Conservation (phyloP, 2,888 invertebrate genomes). For the Ennomos erosarius region DNA sequence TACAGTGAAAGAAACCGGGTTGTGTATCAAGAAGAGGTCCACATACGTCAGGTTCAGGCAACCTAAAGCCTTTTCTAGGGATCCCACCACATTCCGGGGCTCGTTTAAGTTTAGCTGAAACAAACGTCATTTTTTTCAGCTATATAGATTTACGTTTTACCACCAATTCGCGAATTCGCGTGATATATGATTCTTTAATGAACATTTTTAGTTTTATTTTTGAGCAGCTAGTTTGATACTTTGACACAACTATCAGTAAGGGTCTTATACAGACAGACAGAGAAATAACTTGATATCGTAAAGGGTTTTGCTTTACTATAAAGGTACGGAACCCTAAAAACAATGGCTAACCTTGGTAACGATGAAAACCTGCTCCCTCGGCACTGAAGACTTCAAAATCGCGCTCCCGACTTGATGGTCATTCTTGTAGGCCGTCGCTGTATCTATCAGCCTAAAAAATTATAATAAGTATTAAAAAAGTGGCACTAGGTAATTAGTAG, state of each 20-base stretch:
- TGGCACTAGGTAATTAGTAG: no score
- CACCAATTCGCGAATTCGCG: no score
- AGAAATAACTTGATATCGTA: no score
- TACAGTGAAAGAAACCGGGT: slow-evolving; percentile 72
- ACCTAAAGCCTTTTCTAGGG: slow-evolving; percentile 66
- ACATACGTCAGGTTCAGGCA: slow-evolving; percentile 81
- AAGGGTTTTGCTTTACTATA: no score
- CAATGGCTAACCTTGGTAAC: slow-evolving; percentile 60
- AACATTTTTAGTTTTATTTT: no score
- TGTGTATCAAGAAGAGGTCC: slow-evolving; percentile 84
- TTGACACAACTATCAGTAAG: no score
- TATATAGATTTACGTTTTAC: no score
- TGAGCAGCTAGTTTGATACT: no score
- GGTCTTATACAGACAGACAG: no score
- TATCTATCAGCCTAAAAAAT: slow-evolving; percentile 62
- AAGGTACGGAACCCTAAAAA: no score
- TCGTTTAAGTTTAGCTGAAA: slow-evolving; percentile 64
- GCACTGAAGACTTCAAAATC: slow-evolving; percentile 53
- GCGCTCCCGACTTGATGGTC: slow-evolving; percentile 67
- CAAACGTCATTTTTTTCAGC: background rate
- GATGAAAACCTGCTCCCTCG: slow-evolving; percentile 63
- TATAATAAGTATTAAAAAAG: background rate
- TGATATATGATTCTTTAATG: no score
- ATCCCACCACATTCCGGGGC: slow-evolving; percentile 58
- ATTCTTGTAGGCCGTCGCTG: slow-evolving; percentile 61